Conservation (phyloP, 2,113 vertebrate species). For the Brachyhypopomus occidentalis region DNA sequence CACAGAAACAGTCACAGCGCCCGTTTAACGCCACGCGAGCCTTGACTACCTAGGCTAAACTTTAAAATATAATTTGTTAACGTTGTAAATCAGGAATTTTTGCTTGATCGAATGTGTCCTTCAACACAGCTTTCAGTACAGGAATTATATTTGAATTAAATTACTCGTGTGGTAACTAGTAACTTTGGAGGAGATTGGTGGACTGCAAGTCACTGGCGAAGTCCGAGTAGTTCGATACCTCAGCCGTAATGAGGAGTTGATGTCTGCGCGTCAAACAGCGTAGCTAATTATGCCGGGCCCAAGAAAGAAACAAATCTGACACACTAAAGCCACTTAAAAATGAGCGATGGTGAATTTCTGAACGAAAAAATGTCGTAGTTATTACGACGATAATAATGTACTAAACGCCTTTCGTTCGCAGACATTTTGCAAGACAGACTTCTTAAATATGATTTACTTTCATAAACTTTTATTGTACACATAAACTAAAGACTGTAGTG, state of each 20-base stretch:
- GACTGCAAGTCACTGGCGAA: no score
- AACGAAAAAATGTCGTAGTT: conserved; percentile 19
- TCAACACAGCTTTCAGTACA: no score
- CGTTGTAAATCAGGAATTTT: no score
- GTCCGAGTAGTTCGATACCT: not conserved
- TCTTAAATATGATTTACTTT: conserved; percentile 49
- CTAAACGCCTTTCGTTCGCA: conserved; percentile 39
- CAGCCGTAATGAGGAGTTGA: conserved; percentile 27
- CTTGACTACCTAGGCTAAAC: no score
- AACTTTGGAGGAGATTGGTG: no score
- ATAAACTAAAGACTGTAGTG: conserved; percentile 45
- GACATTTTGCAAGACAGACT: conserved; percentile 42
- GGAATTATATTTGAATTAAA: no score
- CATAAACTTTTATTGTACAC: conserved; percentile 51
- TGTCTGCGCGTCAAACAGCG: conserved; percentile 31
- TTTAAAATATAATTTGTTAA: no score
- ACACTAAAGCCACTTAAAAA: conserved; percentile 46
- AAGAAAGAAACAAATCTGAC: conserved; percentile 1
- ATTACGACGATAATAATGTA: conserved; percentile 45
- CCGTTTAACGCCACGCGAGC: no score
- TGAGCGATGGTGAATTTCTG: conserved; percentile 34
- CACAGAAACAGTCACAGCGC: no score
- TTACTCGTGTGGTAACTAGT: no score
- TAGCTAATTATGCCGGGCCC: not conserved
- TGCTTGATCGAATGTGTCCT: no score